phyloP scores from a whole-genome alignment of 2,888 invertebrate species.

The Steinernema hermaphroditum region DNA sequence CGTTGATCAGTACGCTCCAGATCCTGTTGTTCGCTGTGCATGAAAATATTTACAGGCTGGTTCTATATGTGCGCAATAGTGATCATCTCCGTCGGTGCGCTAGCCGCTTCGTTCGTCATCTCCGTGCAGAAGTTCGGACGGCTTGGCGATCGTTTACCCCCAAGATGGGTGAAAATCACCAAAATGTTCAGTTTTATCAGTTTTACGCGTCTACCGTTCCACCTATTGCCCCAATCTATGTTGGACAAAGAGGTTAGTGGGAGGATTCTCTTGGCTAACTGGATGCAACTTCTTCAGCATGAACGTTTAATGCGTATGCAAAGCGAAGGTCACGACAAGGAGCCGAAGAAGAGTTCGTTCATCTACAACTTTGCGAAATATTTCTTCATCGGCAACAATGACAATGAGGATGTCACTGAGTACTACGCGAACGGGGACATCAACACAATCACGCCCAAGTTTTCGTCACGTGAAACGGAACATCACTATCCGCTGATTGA shows the following conservation, averaged over 20 bases:
- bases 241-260: slow-evolving; percentile 9
- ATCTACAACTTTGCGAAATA: slow-evolving; percentile 25
- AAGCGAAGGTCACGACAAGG: background rate
- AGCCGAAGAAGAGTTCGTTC: slow-evolving; percentile 11
- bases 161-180: slow-evolving; percentile 10
- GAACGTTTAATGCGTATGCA: slow-evolving; percentile 5
- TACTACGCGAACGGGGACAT: slow-evolving; percentile 23
- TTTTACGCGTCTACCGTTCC: slow-evolving; percentile 7
- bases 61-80: slow-evolving; percentile 42
- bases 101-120: slow-evolving; percentile 42
- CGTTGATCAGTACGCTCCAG: slow-evolving; percentile 67
- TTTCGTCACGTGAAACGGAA: slow-evolving; percentile 4
- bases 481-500: slow-evolving; percentile 6
- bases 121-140: slow-evolving; percentile 31
- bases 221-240: slow-evolving; percentile 17
- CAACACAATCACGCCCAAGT: slow-evolving; percentile 16
- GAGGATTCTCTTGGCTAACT: too few relatives aligned
- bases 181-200: slow-evolving; percentile 25
- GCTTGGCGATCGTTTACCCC: slow-evolving; percentile 1
- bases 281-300: background rate
- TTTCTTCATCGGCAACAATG: slow-evolving; percentile 11
- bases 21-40: background rate
- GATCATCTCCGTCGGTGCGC: slow-evolving; percentile 41
- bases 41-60: slow-evolving; percentile 34
- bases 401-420: background rate